Conservation (phyloP, 2,797 vertebrate species). For the Phrynocephalus forsythii region DNA sequence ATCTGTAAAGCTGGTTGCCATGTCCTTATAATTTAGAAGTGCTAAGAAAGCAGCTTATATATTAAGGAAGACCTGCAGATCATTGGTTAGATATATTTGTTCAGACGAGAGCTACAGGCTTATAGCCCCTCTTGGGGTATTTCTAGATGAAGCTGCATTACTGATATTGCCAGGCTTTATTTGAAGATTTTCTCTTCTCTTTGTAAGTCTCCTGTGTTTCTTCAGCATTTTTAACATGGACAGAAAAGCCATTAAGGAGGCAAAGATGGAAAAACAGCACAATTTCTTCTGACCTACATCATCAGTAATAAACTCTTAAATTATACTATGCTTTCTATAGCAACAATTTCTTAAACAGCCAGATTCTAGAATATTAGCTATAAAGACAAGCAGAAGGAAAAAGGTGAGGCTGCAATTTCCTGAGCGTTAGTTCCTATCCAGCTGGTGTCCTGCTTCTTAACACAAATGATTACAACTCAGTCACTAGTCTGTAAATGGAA, state of each 20-base stretch:
- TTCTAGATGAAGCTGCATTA: not conserved
- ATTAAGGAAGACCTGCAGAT: not conserved
- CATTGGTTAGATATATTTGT: not conserved
- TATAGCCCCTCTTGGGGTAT: not conserved
- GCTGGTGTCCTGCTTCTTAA: conserved; percentile 6
- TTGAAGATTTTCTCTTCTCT: not conserved
- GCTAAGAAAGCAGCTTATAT: not conserved
- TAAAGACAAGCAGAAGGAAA: not conserved
- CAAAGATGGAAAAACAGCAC: not conserved
- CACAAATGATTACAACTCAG: not conserved
- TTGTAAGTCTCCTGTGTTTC: not conserved
- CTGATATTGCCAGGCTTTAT: not conserved
- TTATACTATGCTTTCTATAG: not conserved
- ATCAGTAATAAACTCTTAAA: conserved; percentile 3
- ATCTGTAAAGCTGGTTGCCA: not conserved
- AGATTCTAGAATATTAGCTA: conserved; percentile 1
- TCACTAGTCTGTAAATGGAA: conserved; percentile 9
- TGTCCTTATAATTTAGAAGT: not conserved
- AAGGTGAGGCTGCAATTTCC: not conserved
- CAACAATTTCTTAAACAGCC: not conserved
- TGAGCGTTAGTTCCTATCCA: not conserved
- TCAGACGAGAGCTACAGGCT: not conserved
- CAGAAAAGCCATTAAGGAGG: not conserved
- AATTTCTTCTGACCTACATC: not conserved
- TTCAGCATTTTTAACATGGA: not conserved